Conservation (phyloP, 2,888 invertebrate species). For the Parasteatoda lunata region DNA sequence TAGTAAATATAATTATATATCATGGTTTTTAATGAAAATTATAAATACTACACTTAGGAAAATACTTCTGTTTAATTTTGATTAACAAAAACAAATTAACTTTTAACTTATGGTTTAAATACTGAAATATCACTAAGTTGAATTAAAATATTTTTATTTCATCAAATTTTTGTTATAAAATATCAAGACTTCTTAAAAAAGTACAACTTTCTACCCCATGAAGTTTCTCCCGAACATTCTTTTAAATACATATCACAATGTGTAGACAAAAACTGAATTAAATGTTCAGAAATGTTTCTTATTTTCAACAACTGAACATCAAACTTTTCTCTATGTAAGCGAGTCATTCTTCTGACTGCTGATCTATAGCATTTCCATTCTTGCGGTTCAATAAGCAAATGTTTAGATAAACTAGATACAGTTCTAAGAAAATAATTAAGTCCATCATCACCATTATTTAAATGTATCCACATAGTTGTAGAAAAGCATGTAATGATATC, state of each 20-base stretch:
- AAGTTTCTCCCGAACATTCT: constrained; percentile 50
- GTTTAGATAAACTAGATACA: constrained; percentile 77
- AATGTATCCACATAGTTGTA: constrained; percentile 92
- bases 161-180: too few species aligned
- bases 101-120: too few species aligned
- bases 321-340: constrained; percentile 76
- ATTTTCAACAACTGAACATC: constrained; percentile 75
- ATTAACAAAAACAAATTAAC: too few species aligned
- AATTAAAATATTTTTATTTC: too few species aligned
- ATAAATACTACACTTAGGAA: too few species aligned
- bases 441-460: constrained; percentile 86
- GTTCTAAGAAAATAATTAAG: constrained; percentile 80
- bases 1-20: too few species aligned
- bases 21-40: too few species aligned
- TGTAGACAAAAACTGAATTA: constrained; percentile 17
- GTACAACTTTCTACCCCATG: constrained; percentile 60
- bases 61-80: too few species aligned
- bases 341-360: constrained; percentile 83
- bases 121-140: too few species aligned
- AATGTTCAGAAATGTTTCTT: constrained; percentile 30
- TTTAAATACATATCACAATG: constrained; percentile 35
- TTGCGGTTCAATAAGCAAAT: constrained; percentile 86
- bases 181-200: constrained; percentile 16
- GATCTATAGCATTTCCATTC: constrained; percentile 88
- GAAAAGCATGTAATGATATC: constrained; percentile 83